These are phyloP conservation scores for Hyles euphorbiae DNA, from an alignment of 1,140 invertebrate genomes.

Conservation along the genomic window DNA sequence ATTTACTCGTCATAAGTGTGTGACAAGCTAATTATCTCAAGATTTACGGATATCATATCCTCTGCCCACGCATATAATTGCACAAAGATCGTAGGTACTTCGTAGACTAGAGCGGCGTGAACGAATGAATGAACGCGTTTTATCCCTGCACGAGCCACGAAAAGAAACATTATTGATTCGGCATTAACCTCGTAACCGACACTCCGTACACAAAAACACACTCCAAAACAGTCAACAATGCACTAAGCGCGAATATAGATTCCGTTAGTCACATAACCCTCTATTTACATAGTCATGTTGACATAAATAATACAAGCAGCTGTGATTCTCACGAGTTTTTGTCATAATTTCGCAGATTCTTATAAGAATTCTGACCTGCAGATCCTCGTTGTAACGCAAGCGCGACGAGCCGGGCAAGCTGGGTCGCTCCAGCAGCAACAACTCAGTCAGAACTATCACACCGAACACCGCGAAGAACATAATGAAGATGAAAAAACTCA, in stretches of 20 bases:
- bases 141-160: no score
- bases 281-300: no score
- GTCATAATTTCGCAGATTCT: conserved; percentile 1
- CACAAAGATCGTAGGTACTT: no score
- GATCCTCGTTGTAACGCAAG: conserved; percentile 75
- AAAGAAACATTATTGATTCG: conserved; percentile 2
- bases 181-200: conserved; percentile 11
- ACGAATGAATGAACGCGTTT: no score
- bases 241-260: conserved; percentile 3
- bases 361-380: conserved; percentile 67
- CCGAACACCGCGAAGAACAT: conserved; percentile 93
- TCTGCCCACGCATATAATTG: no score
- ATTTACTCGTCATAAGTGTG: no score
- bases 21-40: no score
- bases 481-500: conserved; percentile 91
- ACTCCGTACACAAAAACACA: conserved; percentile 3
- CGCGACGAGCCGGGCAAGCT: conserved; percentile 48
- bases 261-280: background rate
- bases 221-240: conserved; percentile 12
- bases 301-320: no score
- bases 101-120: no score
- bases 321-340: no score
- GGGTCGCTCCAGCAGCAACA: conserved; percentile 82
- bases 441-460: conserved; percentile 88
- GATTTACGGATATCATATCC: no score